These are phyloP conservation scores for Drosophila varians DNA, from an alignment of 1,140 invertebrate species.

Conservation along the genomic window DNA sequence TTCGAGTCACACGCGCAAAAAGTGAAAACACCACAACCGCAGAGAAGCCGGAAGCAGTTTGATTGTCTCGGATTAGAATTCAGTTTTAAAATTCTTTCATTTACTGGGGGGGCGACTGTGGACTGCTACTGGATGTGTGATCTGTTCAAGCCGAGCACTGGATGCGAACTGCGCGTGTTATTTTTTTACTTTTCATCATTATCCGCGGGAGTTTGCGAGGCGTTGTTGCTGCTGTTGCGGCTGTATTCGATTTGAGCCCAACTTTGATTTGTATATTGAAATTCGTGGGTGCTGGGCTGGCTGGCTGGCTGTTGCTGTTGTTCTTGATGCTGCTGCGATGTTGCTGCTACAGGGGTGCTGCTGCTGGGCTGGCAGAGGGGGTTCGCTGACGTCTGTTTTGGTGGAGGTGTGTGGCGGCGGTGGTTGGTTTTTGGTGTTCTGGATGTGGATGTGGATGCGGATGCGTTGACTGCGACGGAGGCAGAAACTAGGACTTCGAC, in stretches of 20 bases:
- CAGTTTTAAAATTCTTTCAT: not conserved
- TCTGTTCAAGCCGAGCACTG: slow-evolving; percentile 38
- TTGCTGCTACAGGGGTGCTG: slow-evolving; percentile 25
- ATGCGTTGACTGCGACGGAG: slow-evolving; percentile 9
- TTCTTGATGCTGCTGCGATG: slow-evolving; percentile 36
- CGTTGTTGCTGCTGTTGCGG: slow-evolving; percentile 83
- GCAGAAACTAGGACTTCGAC: slow-evolving; percentile 11
- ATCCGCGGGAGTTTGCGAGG: slow-evolving; percentile 76
- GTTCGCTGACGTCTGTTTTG: slow-evolving; percentile 31
- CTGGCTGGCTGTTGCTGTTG: slow-evolving; percentile 29
- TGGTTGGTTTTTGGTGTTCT: slow-evolving; percentile 65
- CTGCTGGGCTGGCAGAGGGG: slow-evolving; percentile 46
- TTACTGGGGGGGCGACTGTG: not conserved
- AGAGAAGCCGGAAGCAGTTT: slow-evolving; percentile 40
- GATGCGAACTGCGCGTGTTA: slow-evolving; percentile 56
- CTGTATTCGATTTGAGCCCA: slow-evolving; percentile 83
- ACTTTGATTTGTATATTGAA: slow-evolving; percentile 83
- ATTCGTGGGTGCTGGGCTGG: slow-evolving; percentile 58
- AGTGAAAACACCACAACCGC: slow-evolving; percentile 34
- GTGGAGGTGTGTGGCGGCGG: slow-evolving; percentile 27
- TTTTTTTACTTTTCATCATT: slow-evolving; percentile 67
- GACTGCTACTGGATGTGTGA: slow-evolving; percentile 25
- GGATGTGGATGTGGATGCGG: too few relatives aligned
- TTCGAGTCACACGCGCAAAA: slow-evolving; percentile 52
- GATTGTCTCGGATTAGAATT: slow-evolving; percentile 28